A percentile compares a stretch with the other conserved stretches of the same genome.
phyloP scores from a whole-genome alignment of 2,113 vertebrate genomes.

The Ciconia maguari region DNA sequence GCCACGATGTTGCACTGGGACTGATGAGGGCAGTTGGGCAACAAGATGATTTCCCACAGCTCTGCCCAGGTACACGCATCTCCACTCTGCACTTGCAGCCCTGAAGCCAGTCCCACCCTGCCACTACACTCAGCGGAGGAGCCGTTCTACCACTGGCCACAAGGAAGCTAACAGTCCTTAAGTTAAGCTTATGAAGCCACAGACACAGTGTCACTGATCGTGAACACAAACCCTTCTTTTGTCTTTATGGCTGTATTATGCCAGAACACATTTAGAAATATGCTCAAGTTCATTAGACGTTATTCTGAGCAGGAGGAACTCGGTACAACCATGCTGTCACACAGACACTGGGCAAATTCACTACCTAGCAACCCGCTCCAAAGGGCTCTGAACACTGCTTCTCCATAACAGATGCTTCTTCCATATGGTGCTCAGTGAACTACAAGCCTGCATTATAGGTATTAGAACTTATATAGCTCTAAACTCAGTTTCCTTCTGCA shows the following conservation, averaged over 20 bases:
- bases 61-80: not conserved
- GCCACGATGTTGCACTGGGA: rapidly evolving
- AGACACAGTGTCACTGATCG: rapidly evolving
- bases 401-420: not conserved
- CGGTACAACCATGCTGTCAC: not conserved
- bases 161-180: not conserved
- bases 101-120: not conserved
- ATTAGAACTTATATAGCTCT: not conserved
- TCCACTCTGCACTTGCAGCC: not conserved
- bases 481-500: not conserved
- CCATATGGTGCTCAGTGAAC: constrained; percentile 18
- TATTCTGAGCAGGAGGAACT: not conserved
- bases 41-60: not conserved
- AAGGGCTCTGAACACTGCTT: not conserved
- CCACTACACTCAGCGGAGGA: not conserved
- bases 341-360: not conserved
- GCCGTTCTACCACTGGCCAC: not conserved
- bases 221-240: not conserved
- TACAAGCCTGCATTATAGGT: not conserved
- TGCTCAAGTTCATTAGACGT: not conserved
- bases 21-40: not conserved
- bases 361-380: constrained; percentile 13
- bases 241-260: not conserved
- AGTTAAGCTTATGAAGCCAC: not conserved
- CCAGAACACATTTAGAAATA: not conserved